phyloP scores from a whole-genome alignment of 2,113 vertebrate genomes.

The Poeciliopsis prolifica region DNA sequence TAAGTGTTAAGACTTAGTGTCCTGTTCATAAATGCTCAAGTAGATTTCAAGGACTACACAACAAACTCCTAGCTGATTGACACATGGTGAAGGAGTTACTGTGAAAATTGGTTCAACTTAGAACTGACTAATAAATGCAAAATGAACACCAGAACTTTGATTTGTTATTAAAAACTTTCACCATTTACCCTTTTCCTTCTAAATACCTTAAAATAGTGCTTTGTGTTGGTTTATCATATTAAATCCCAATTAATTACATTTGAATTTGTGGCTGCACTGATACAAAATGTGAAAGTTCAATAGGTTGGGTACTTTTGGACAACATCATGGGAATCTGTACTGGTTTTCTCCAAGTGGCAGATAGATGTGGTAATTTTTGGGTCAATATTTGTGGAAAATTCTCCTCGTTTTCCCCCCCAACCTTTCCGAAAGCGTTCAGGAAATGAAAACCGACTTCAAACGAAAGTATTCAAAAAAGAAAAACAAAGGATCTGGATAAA shows the following conservation, averaged over 20 bases:
- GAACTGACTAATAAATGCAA: neutral
- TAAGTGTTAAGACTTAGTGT: neutral
- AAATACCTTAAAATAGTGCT: neutral
- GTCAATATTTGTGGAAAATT: constrained; percentile 38
- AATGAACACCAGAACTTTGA: neutral
- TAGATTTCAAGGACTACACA: neutral
- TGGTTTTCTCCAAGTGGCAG: constrained; percentile 37
- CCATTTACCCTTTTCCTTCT: neutral
- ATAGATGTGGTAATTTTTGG: neutral
- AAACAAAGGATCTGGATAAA: constrained; percentile 39
- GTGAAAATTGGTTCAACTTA: neutral
- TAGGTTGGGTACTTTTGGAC: neutral
- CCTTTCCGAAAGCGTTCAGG: constrained; percentile 23
- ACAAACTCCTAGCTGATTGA: neutral
- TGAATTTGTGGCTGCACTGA: neutral
- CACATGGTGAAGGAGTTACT: neutral
- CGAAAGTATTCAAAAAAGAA: constrained; percentile 10
- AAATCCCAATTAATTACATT: neutral
- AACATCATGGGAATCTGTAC: constrained; percentile 40
- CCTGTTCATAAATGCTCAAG: neutral
- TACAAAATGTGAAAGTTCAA: neutral
- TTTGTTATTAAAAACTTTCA: neutral
- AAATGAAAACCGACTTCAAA: constrained; percentile 46
- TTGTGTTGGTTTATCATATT: neutral
- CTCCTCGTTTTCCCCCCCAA: constrained; percentile 41